A percentile compares a stretch with the other conserved stretches of the same genome.
phyloP scores from a whole-genome alignment of 2,113 vertebrate species.

The Anas platyrhynchos region DNA sequence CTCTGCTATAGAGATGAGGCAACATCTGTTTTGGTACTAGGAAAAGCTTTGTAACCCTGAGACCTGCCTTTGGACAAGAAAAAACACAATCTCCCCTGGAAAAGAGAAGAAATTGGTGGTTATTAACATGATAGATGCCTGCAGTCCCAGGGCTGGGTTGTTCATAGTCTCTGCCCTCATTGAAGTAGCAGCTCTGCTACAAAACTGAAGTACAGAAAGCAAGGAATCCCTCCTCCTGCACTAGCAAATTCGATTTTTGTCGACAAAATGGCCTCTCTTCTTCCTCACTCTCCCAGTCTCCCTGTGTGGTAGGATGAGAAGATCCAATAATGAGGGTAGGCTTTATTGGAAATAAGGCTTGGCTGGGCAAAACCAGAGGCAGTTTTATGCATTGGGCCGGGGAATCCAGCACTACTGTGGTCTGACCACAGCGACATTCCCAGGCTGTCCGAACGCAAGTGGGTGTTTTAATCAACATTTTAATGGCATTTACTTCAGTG shows the following conservation, averaged over 20 bases:
- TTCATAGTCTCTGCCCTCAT: background rate
- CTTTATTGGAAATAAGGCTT: background rate
- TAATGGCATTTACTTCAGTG: background rate
- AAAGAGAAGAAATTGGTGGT: background rate
- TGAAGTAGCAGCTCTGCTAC: background rate
- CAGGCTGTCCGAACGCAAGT: background rate
- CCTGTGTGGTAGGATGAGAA: background rate
- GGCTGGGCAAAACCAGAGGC: background rate
- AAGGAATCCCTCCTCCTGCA: background rate
- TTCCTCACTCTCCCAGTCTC: background rate
- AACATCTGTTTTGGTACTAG: background rate
- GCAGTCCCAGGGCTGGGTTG: background rate
- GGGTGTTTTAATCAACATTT: background rate
- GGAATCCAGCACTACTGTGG: background rate
- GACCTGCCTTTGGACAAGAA: background rate
- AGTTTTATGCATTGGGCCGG: background rate
- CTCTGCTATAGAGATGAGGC: background rate
- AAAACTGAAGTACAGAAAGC: background rate
- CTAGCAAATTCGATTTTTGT: background rate
- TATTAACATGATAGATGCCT: background rate
- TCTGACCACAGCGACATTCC: background rate
- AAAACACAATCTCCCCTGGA: background rate
- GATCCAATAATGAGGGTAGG: background rate
- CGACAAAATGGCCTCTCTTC: background rate
- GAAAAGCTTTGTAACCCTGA: background rate